These are phyloP conservation scores for Cuniculus paca DNA, from an alignment of 2,797 vertebrate genomes.

Conservation along the genomic window DNA sequence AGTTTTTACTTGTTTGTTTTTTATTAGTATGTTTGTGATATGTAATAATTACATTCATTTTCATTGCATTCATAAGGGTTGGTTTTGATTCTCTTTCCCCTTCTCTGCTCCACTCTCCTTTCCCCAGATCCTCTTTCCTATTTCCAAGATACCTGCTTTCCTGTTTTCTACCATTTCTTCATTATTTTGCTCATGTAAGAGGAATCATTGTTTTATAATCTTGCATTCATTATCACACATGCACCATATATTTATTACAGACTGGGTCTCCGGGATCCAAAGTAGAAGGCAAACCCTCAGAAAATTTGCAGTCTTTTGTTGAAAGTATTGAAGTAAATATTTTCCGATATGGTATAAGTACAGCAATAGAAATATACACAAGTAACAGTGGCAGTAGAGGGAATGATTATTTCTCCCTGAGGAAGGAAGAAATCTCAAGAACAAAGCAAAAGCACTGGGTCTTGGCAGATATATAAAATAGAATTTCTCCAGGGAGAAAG, in stretches of 20 bases:
- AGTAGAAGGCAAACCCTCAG: neutral
- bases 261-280: neutral
- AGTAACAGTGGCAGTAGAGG: neutral
- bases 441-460: neutral
- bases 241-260: neutral
- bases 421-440: neutral
- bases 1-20: neutral
- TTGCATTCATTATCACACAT: neutral
- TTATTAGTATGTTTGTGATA: neutral
- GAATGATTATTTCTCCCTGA: neutral
- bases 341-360: neutral
- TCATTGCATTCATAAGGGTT: neutral
- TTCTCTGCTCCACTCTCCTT: neutral
- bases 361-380: neutral
- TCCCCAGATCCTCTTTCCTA: neutral
- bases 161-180: neutral
- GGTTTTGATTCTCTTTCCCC: neutral
- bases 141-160: neutral
- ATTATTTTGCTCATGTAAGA: neutral
- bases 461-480: neutral
- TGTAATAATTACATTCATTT: no score
- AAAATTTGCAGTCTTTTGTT: neutral
- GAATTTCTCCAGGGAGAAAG: neutral
- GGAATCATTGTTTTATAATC: neutral
- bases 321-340: neutral